phyloP scores from a whole-genome alignment of 2,797 vertebrate species.

The Spinibarbus caldwelli region DNA sequence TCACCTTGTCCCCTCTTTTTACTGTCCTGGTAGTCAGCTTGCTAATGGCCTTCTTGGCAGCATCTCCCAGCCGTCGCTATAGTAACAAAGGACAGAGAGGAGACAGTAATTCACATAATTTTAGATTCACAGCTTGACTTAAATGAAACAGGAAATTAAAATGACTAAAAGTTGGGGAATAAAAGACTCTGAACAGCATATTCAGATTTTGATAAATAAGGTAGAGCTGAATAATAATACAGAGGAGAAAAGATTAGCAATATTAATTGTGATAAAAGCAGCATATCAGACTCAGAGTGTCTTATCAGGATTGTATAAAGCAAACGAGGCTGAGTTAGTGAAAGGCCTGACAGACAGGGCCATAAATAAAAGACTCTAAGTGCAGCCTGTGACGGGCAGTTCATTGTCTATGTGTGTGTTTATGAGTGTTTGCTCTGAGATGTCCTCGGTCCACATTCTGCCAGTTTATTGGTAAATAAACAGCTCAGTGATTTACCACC shows the following conservation, averaged over 20 bases:
- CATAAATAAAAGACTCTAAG: conserved; percentile 39
- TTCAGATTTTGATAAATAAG: conserved; percentile 3
- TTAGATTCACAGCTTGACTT: conserved; percentile 13
- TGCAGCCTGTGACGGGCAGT: background rate
- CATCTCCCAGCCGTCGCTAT: conserved; percentile 95
- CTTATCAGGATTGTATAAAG: background rate
- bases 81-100: conserved; percentile 63
- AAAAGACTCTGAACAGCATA: conserved; percentile 13
- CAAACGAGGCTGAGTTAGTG: conserved; percentile 16
- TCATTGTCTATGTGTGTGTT: conserved; percentile 39
- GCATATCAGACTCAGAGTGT: conserved; percentile 1
- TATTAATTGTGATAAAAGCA: conserved; percentile 20
- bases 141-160: conserved; percentile 33
- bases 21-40: conserved; percentile 96
- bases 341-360: conserved; percentile 7
- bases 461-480: conserved; percentile 46
- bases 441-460: conserved; percentile 29
- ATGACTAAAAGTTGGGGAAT: background rate
- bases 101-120: conserved; percentile 33
- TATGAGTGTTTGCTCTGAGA: conserved; percentile 39
- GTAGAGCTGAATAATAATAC: background rate
- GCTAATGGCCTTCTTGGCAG: conserved; percentile 95
- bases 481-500: conserved; percentile 40
- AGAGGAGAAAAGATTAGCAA: background rate
- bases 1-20: conserved; percentile 97